These are phyloP conservation scores for Acrobasis suavella DNA, from an alignment of 2,888 invertebrate species.

Conservation along the genomic window DNA sequence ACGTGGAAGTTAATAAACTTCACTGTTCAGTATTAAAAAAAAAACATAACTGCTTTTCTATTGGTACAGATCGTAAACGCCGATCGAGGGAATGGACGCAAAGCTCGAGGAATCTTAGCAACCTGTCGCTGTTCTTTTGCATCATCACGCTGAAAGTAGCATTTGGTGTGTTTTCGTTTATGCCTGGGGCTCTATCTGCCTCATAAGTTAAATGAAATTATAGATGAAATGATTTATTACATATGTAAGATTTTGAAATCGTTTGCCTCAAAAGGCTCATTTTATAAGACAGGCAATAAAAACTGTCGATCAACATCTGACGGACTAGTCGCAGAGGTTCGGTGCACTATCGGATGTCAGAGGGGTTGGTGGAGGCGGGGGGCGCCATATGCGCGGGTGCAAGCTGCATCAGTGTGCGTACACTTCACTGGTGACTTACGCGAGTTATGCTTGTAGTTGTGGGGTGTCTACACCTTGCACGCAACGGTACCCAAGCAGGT, in stretches of 20 bases:
- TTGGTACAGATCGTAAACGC: no score
- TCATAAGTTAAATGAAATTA: no score
- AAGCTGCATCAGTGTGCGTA: slow-evolving; percentile 39
- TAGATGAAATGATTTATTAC: no score
- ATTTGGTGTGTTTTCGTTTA: no score
- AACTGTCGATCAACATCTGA: slow-evolving; percentile 75
- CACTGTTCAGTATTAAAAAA: no score
- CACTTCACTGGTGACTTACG: slow-evolving; percentile 33
- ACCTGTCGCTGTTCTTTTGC: no score
- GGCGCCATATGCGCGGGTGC: slow-evolving; percentile 58
- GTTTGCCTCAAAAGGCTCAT: slow-evolving; percentile 36
- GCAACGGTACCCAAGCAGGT: slow-evolving; percentile 79
- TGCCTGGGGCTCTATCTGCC: no score
- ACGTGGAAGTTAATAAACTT: no score
- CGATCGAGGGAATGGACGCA: no score
- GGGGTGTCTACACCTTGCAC: slow-evolving; percentile 75
- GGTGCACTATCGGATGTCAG: slow-evolving; percentile 61
- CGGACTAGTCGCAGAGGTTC: slow-evolving; percentile 64
- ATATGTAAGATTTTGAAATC: background rate
- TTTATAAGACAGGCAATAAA: slow-evolving; percentile 47
- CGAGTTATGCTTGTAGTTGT: slow-evolving; percentile 43
- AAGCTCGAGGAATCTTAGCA: no score
- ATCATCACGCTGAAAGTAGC: no score
- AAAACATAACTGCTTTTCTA: no score
- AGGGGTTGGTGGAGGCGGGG: slow-evolving; percentile 43